Conservation (phyloP, 2,113 vertebrate genomes). For the Gallinago media region DNA sequence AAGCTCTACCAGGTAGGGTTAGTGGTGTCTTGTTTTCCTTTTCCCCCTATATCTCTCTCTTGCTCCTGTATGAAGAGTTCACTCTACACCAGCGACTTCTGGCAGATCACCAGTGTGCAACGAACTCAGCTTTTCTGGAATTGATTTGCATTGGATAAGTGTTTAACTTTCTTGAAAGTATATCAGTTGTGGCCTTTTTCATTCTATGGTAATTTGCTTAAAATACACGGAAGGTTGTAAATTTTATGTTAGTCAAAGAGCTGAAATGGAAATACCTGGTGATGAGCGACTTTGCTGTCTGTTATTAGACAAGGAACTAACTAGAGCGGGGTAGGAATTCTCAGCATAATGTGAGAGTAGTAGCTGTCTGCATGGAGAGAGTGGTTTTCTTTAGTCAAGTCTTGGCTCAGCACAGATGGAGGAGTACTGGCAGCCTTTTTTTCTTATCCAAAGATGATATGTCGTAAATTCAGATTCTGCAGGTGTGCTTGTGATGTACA, state of each 20-base stretch:
- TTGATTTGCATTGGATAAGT: not conserved
- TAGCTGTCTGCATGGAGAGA: not conserved
- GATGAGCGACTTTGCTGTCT: not conserved
- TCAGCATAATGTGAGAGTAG: not conserved
- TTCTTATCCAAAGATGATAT: not conserved
- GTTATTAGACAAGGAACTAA: not conserved
- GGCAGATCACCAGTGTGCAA: not conserved
- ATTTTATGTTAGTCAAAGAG: not conserved
- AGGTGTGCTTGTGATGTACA: not conserved
- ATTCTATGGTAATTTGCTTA: not conserved
- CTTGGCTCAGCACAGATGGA: not conserved
- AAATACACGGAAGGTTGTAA: not conserved
- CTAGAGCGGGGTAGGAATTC: not conserved
- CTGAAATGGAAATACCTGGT: not conserved
- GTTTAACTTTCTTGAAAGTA: not conserved
- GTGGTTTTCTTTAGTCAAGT: not conserved
- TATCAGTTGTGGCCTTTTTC: not conserved
- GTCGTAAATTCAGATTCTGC: not conserved
- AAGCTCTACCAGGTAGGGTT: conserved; percentile 93
- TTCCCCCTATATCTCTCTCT: too few species aligned
- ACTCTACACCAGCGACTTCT: not conserved
- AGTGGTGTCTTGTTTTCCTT: not conserved
- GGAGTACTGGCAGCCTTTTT: not conserved
- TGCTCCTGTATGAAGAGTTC: not conserved
- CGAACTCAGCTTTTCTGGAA: not conserved